Base-by-base conservation (phyloP, 2,888 invertebrate species). In the Macropis europaea region DNA sequence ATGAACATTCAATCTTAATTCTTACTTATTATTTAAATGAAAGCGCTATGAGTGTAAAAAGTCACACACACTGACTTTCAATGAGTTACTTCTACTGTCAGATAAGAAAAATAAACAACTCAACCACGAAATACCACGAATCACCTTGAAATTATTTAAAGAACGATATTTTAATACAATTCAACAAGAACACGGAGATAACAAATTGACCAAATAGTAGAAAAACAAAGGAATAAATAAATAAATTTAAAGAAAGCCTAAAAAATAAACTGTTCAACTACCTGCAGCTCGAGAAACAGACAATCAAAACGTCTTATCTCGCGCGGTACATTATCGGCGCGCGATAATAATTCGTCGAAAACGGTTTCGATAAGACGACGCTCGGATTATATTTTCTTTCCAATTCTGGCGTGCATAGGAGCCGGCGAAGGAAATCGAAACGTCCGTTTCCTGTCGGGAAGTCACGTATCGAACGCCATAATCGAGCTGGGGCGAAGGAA, bases 391-490 rank as follows among this genome's bases (percentile, higher is more conserved):
- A 56, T 30, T 56, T 36, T 36, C 34, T 36, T 24, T 17, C 67
- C 67, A 42, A 67, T 69, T 67, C 67, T 36, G 50, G 52, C 26
- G 43, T 22, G 54, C 54, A 38, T 45, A 34, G 28, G 17, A 26
- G 28, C 13, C 26, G 28, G 22, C 67, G 22, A 53, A 50, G 61
- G 50, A 53, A 62, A 64, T 56, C 42, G 56, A 42, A 62, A 57
- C 53, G 61, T 77, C 52, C 48, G 56, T 60, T 80, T 78, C 78
- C 78, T n/a, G 70, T 54, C 17, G 66, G 81, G 78, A 81, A 81
- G 71, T 80, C 80, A 81, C 80, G 80, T 70, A 62, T 43, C 19
- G 7, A 32, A 3, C 61, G 38, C 61, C 32, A 36, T 62, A 67
- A 70, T 28, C 32, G 24, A 43, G 52, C 6, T 11, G 40, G 45